These are phyloP conservation scores for Eulimnadia texana DNA, from an alignment of 1,140 invertebrate species.

Conservation along the genomic window DNA sequence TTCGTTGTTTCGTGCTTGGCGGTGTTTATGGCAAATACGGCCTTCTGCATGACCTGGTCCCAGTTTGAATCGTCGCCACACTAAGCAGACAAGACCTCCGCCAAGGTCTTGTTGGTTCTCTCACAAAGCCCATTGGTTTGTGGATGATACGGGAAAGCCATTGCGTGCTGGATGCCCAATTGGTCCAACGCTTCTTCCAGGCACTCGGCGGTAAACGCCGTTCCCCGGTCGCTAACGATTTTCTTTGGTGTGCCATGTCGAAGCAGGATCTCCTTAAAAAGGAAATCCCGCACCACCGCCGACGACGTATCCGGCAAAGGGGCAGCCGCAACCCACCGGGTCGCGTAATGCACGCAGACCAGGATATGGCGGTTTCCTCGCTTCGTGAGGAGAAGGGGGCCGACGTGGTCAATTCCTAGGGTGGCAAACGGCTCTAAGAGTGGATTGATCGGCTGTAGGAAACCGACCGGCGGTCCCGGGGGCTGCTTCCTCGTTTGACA, in stretches of 20 bases:
- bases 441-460: conserved; percentile 11
- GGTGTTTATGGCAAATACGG: conserved; percentile 23
- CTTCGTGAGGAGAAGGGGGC: conserved; percentile 20
- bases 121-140: conserved; percentile 21
- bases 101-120: conserved; percentile 17
- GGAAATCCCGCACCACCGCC: conserved; percentile 20
- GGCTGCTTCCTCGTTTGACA: conserved; percentile 21
- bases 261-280: conserved; percentile 20
- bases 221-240: conserved; percentile 19
- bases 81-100: conserved; percentile 4
- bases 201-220: conserved; percentile 15
- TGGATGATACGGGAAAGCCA: conserved; percentile 8
- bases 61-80: conserved; percentile 22
- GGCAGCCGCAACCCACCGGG: conserved; percentile 23
- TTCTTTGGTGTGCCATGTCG: conserved; percentile 18
- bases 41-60: conserved; percentile 22
- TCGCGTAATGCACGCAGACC: conserved; percentile 23
- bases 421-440: conserved; percentile 19
- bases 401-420: conserved; percentile 26
- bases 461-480: not conserved
- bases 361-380: conserved; percentile 23
- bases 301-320: conserved; percentile 20
- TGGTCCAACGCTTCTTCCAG: conserved; percentile 4
- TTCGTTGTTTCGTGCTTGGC: conserved; percentile 26
- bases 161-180: conserved; percentile 7